Evolutionary conservation across 2,797 vertebrate species (phyloP), one percentile per base, ranked within the genome.

Genomic region (Neosalanx taihuensis): DNA sequence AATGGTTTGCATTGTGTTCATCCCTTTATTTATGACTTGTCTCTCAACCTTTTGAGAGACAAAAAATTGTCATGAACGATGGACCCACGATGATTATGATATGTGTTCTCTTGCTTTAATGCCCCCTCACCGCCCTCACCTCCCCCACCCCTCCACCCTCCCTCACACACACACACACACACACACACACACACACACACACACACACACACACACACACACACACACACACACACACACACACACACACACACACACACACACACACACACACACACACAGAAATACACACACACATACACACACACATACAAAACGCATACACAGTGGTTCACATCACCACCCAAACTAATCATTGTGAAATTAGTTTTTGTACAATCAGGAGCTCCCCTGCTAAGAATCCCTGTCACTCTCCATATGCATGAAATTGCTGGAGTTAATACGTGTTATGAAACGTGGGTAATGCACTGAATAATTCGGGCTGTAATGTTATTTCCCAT

Each of bases 381-480:
- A 97, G 94, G 92, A 93, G 92, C 93, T 94, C 88, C 93, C 94
- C 94, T 93, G 93, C 95, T 94, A 94, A 94, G 95, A 95, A 93
- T 94, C 94, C 94, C 95, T 96, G 94, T 96, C 41, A 46, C 41
- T 46, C 96, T 95, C 95, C 95, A 95, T 95, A 96, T 96, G 96
- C 96, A 98, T 98, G 95, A 99, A 99, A 99, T 98, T 98, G 95
- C 96, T 93, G 96, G 92, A 71, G 91, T 94, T 98, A 98, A 97
- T 96, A 95, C 94, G 92, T 91, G 92, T 94, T 96, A 97, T 96
- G 97, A 98, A 97, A 94, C 90, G 94, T 93, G 94, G 94, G 93
- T 96, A 96, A 96, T 93, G 96, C 96, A 94, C 95, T 96, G 96
- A 95, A 96, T 96, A 95, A 96, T 95, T 93, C 93, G 94, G 94